Base-by-base conservation (phyloP, 1,140 invertebrate genomes). In the Pachyrhynchus sulphureomaculatus region DNA sequence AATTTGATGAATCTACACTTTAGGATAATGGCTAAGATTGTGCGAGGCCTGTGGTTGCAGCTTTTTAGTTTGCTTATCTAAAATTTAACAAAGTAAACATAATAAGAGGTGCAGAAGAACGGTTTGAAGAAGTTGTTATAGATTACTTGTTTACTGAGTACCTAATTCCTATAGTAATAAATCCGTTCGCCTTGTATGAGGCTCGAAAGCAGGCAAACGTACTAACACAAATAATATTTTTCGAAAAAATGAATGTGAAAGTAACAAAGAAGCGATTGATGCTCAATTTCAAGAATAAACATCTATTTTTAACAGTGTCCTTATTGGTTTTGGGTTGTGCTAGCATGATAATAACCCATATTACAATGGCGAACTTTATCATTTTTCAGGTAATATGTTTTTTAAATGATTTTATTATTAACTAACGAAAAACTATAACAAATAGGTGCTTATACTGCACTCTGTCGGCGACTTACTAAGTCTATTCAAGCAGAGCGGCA, bases 51-150 rank as follows among this genome's bases (percentile, higher is more conserved):
- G n/a, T n/a, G n/a, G n/a, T n/a, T n/a, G n/a, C n/a, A n/a, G n/a
- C n/a, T n/a, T n/a, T n/a, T n/a, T n/a, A n/a, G n/a, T n/a, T n/a
- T n/a, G 72, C 77, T 0, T 86, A 84, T 67, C 77, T 86, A 8
- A 81, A 82, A 41, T 78, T 82, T 56, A 75, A 84, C 65, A 81
- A 82, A 62, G 82, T 85, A 1, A 79, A 82, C 59, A 81, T 84
- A 55, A 75, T 83, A 17, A 71, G 77, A 23, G 81, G 80, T 0
- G 71, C 83, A n/a, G 85, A 85, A 66, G n/a, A n/a, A n/a, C 81
- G 82, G 48, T 87, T 87, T 59, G 85, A 86, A 68, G 85, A 87
- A 72, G 84, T 84, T 1, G 85, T 86, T 1, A 86, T 87, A 64
- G 84, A 84, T 51, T 87, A 87, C 69, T 72, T 87, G 1, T 87